Evolutionary conservation across 2,797 vertebrate species (phyloP).

Genomic region (Trematomus bernacchii): DNA sequence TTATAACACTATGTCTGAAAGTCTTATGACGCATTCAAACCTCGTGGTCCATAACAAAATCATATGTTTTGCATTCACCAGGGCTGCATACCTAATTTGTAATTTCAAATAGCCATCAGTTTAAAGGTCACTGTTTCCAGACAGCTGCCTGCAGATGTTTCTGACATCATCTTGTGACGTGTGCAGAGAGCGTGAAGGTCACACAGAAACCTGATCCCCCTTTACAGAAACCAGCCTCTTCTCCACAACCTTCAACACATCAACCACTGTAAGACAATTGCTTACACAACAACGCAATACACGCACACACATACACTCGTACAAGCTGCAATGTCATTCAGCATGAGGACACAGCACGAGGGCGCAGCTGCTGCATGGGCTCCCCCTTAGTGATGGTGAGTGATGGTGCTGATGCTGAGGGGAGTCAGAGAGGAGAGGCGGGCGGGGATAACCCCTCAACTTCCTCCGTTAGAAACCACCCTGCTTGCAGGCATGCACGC

Average conservation of each 20-base stretch:
- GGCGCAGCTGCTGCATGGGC: conserved; percentile 35
- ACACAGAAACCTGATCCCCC: conserved; percentile 33
- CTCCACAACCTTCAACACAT: neutral
- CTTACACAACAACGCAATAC: conserved; percentile 40
- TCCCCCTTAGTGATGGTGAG: conserved; percentile 45
- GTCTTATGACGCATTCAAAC: conserved; percentile 13
- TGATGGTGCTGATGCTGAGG: conserved; percentile 71
- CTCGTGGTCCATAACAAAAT: neutral
- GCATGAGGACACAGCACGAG: conserved; percentile 58
- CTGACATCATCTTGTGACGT: conserved; percentile 55
- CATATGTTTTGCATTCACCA: neutral
- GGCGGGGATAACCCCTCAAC: conserved; percentile 43
- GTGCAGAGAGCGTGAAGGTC: conserved; percentile 67
- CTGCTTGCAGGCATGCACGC: conserved; percentile 12
- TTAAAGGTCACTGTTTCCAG: conserved; percentile 2
- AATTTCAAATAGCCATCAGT: neutral
- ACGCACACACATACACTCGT: neutral
- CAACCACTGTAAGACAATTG: neutral
- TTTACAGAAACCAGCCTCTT: neutral
- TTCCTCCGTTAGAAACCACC: conserved; percentile 50
- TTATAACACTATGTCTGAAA: neutral
- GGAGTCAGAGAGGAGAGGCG: conserved; percentile 43
- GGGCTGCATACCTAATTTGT: neutral
- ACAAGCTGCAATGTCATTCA: conserved; percentile 67
- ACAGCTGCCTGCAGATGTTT: conserved; percentile 39